Evolutionary conservation across 1,140 invertebrate species (phyloP).

Genomic region (Globodera ellingtonae): DNA sequence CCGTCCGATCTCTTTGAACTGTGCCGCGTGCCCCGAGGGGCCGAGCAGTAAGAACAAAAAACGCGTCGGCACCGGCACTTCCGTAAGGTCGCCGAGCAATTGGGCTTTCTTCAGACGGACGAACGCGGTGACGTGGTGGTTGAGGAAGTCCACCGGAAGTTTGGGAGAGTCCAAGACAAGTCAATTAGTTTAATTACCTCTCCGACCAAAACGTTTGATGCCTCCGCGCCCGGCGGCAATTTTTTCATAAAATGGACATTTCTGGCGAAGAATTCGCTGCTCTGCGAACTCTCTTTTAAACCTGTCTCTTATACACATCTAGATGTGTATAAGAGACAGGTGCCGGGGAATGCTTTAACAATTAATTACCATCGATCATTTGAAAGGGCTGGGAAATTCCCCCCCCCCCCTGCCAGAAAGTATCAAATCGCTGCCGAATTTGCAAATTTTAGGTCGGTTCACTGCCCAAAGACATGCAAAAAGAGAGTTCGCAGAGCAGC

Average conservation of each 20-base stretch:
- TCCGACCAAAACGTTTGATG: conserved; percentile 93
- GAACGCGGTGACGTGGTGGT: conserved; percentile 86
- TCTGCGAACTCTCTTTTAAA: conserved; percentile 59
- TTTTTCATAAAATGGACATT: conserved; percentile 94
- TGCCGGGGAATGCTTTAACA: background rate
- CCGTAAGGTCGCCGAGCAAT: conserved; percentile 90
- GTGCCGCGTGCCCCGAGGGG: conserved; percentile 78
- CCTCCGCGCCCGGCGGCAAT: conserved; percentile 92
- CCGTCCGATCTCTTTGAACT: conserved; percentile 94
- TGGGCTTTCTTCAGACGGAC: conserved; percentile 83
- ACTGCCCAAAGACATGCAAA: conserved; percentile 54
- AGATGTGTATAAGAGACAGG: no score
- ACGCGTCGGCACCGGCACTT: conserved; percentile 91
- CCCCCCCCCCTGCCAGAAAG: background rate
- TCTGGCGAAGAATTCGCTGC: conserved; percentile 69
- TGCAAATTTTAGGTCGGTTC: conserved; percentile 49
- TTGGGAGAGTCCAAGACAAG: no score
- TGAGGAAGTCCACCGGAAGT: conserved; percentile 79
- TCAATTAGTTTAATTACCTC: conserved; percentile 70
- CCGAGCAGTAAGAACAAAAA: conserved; percentile 93
- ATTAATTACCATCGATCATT: background rate
- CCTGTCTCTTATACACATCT: no score
- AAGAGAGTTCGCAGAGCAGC: conserved; percentile 62
- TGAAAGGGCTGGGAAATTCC: background rate
- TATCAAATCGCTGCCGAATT: background rate